These are phyloP conservation scores for Tangachromis dhanisi DNA, from an alignment of 2,113 vertebrate species.

Conservation along the genomic window DNA sequence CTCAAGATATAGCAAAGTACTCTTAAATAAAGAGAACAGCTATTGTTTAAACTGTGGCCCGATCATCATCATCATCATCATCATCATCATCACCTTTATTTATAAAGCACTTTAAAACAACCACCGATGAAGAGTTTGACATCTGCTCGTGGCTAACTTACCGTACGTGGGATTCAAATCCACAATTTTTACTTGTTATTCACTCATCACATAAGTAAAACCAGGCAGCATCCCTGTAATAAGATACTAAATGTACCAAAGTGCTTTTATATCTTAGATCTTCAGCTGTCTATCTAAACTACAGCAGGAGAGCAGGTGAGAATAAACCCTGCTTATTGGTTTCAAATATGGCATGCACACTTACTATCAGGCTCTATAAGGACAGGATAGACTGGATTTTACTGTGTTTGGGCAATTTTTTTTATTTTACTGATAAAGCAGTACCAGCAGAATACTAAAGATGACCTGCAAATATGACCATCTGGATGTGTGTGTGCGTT, in stretches of 20 bases:
- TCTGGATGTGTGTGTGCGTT: neutral
- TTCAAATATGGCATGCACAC: neutral
- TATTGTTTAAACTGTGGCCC: neutral
- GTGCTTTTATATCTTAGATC: neutral
- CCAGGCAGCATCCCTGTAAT: neutral
- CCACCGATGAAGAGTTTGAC: neutral
- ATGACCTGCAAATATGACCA: neutral
- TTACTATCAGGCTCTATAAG: neutral
- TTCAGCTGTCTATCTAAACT: neutral
- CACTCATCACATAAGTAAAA: neutral
- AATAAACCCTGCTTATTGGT: neutral
- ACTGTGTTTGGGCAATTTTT: neutral
- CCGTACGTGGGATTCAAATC: fast-evolving
- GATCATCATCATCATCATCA: neutral
- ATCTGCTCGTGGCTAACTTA: neutral
- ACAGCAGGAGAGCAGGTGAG: neutral
- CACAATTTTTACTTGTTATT: neutral
- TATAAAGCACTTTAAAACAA: neutral
- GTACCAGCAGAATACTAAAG: neutral
- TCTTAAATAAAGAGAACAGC: neutral
- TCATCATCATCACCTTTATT: neutral
- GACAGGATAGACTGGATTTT: neutral
- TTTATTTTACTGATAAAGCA: neutral
- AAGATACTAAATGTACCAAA: neutral
- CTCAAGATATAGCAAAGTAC: neutral